Percentiles rank a stretch among this genome's conserved stretches.
Evolutionary conservation across 2,888 invertebrate species (phyloP).

Genomic region (Cryptops parisi): DNA sequence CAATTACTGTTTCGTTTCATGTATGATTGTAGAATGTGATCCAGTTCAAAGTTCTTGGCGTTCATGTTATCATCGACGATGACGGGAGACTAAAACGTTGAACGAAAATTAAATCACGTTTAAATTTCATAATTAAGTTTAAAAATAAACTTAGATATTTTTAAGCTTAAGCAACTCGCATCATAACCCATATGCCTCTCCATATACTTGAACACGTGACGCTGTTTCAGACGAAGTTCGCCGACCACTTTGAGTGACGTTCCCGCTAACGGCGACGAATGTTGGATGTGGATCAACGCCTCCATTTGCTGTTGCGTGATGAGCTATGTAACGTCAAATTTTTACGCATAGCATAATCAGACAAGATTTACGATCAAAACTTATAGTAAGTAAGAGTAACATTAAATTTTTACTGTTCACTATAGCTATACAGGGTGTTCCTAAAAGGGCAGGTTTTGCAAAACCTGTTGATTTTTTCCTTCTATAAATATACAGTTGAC

Average conservation of each 20-base stretch:
- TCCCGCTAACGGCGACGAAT: slow-evolving; percentile 30
- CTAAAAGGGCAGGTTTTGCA: no score
- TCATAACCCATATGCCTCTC: slow-evolving; percentile 37
- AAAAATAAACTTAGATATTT: no score
- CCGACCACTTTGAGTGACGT: slow-evolving; percentile 32
- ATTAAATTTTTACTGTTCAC: no score
- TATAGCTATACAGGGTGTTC: no score
- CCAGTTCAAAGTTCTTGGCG: slow-evolving; percentile 36
- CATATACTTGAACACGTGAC: slow-evolving; percentile 28
- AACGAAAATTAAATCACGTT: background rate
- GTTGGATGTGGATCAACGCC: slow-evolving; percentile 32
- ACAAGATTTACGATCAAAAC: no score
- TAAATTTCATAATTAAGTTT: background rate
- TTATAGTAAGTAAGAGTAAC: no score
- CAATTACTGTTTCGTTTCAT: slow-evolving; percentile 43
- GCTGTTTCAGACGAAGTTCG: slow-evolving; percentile 35
- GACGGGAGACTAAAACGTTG: slow-evolving; percentile 37
- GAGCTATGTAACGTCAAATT: no score
- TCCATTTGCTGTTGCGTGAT: slow-evolving; percentile 38
- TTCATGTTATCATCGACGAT: slow-evolving; percentile 34
- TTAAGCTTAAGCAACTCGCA: no score
- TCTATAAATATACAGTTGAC: no score
- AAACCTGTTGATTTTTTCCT: no score
- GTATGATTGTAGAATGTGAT: slow-evolving; percentile 42
- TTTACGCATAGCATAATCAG: no score